Base-by-base conservation (phyloP, 1,140 invertebrate species). In the Eupristina koningsbergeri region DNA sequence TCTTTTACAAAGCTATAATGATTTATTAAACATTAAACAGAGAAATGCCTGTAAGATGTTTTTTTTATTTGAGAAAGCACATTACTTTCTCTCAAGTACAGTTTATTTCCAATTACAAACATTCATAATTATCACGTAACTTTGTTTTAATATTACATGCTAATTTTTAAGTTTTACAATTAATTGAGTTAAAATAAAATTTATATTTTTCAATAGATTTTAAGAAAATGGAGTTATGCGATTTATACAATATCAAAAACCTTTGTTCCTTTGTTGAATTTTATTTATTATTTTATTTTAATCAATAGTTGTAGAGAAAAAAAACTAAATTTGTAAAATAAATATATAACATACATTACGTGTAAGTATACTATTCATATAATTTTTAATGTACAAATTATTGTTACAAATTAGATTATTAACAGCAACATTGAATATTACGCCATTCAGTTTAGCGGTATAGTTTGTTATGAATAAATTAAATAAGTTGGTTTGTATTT, bases 21-120 rank as follows among this genome's bases (percentile, higher is more conserved):
- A 75, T 75, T 75, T 53, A 73, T 75, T 41, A 75, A 75, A 53
- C 22, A 34, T 29, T 69, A 34, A 3, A 36, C 47, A 80, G 41
- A 50, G 77, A 80, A 78, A 50, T 69, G 63, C 19, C 11, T 45
- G 34, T 80, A 80, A 80, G 69, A 67, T 29, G 47, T 58, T 47
- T 45, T 8, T 36, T 80, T 41, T 80, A 58, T 50, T 5, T 13
- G 67, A 58, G 79, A 80, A 80, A 80, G 45, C 47, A 71, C 7
- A 71, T 80, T 71, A 71, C 67, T 80, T 80, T 80, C 78, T 69
- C 64, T 50, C 63, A 26, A 47, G 26, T 15, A 13, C 13, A 41
- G 36, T 11, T 76, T 29, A 11, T 29, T 73, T n/a, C 17, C 7
- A 34, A 1, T 6, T 41, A 26, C 36, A n/a, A 9, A 9, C 0